These are phyloP conservation scores for Crotalus tigris DNA, from an alignment of 2,113 vertebrate species.

Conservation along the genomic window DNA sequence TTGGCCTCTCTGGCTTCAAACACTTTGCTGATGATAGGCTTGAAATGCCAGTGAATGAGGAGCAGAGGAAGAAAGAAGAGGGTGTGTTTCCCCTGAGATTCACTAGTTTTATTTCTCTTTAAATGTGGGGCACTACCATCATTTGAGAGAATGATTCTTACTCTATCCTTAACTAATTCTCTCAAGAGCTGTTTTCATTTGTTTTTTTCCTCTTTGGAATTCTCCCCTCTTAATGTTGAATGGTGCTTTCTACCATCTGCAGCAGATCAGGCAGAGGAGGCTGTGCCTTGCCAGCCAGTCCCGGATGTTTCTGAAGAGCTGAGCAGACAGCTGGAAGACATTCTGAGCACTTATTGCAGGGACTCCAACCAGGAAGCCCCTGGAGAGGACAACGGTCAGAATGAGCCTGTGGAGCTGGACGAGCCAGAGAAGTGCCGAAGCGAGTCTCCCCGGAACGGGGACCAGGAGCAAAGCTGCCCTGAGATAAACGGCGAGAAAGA, in stretches of 20 bases:
- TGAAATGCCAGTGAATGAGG: constrained; percentile 8
- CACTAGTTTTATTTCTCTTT: not conserved
- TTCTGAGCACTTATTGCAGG: constrained; percentile 90
- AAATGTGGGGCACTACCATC: not conserved
- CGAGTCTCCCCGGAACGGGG: constrained; percentile 76
- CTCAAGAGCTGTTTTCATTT: not conserved
- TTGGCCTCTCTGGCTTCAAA: not conserved
- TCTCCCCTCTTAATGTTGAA: not conserved
- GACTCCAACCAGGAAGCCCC: constrained; percentile 72
- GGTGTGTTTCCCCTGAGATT: not conserved
- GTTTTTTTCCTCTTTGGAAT: not conserved
- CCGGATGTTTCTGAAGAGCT: constrained; percentile 89
- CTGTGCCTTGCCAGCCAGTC: constrained; percentile 45
- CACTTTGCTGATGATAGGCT: not conserved
- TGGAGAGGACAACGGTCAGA: constrained; percentile 66
- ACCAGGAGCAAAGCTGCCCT: constrained; percentile 69
- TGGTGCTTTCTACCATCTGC: not conserved
- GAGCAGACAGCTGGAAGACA: constrained; percentile 92
- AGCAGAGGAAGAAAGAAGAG: not conserved
- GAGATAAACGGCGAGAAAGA: constrained; percentile 85
- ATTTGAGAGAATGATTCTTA: not conserved
- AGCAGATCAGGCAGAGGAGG: constrained; percentile 39
- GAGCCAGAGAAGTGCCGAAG: constrained; percentile 68
- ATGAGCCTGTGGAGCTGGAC: constrained; percentile 68
- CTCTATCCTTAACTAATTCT: not conserved